phyloP scores from a whole-genome alignment of 2,113 vertebrate species.

The Lepisosteus osseus region DNA sequence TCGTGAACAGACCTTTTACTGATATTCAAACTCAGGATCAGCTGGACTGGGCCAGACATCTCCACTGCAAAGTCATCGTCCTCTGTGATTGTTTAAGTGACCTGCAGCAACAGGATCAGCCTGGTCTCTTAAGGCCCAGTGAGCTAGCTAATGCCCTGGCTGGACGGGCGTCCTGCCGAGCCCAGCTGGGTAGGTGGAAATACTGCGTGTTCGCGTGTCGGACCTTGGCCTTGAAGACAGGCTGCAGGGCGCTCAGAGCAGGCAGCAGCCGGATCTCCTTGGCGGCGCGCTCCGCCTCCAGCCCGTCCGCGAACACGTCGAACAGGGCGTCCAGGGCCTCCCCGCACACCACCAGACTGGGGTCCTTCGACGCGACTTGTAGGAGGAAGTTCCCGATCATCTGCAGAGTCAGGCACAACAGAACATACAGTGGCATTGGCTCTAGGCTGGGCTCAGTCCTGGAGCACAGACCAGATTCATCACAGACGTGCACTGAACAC shows the following conservation, averaged over 20 bases:
- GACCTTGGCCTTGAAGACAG: constrained; percentile 88
- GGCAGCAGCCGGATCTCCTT: constrained; percentile 76
- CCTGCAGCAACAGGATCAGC: too few relatives aligned
- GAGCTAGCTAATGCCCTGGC: too few relatives aligned
- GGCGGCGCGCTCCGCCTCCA: constrained; percentile 81
- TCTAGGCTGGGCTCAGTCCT: too few relatives aligned
- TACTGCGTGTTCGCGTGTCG: neutral
- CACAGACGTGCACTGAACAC: too few relatives aligned
- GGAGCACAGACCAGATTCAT: too few relatives aligned
- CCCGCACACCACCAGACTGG: constrained; percentile 82
- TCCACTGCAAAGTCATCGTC: too few relatives aligned
- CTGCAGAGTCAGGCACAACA: constrained; percentile 52
- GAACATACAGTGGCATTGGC: neutral
- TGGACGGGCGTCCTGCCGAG: too few relatives aligned
- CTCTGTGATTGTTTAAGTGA: too few relatives aligned
- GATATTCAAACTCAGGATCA: too few relatives aligned
- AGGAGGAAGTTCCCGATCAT: constrained; percentile 86
- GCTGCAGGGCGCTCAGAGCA: constrained; percentile 83
- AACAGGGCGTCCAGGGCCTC: constrained; percentile 92
- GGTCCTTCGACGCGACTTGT: constrained; percentile 77
- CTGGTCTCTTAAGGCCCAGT: too few relatives aligned
- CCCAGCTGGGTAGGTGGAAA: neutral
- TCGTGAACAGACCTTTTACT: too few relatives aligned
- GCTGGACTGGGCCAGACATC: too few relatives aligned
- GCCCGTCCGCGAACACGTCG: constrained; percentile 91